Percentiles rank a stretch among this genome's conserved stretches.
Evolutionary conservation across 2,797 vertebrate species (phyloP).

Genomic region (Muscicapa striata): DNA sequence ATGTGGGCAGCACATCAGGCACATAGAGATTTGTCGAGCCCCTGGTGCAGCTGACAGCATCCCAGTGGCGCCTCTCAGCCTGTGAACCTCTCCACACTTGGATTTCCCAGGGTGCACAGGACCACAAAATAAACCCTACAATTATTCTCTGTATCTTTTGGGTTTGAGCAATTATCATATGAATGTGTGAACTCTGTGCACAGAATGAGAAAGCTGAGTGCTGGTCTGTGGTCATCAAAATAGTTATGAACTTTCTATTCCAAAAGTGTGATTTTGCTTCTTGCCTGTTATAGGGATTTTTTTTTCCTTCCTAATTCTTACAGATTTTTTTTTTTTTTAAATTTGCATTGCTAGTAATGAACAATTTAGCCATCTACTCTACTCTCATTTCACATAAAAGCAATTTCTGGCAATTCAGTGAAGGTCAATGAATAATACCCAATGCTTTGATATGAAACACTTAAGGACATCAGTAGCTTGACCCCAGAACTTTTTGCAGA

Average conservation of each 20-base stretch:
- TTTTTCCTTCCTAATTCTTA: neutral
- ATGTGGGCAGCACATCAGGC: neutral
- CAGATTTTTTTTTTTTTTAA: neutral
- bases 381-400: slow-evolving; percentile 41
- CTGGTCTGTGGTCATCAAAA: slow-evolving; percentile 9
- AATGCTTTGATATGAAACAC: slow-evolving; percentile 39
- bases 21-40: neutral
- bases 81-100: slow-evolving; percentile 14
- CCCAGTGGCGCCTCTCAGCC: neutral
- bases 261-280: neutral
- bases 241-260: neutral
- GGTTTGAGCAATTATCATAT: slow-evolving; percentile 51
- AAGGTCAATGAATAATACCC: slow-evolving; percentile 39
- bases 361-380: slow-evolving; percentile 17
- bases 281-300: neutral
- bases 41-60: neutral
- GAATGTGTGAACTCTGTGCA: slow-evolving; percentile 29
- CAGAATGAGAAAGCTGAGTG: neutral
- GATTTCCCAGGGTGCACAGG: slow-evolving; percentile 32
- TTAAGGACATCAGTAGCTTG: slow-evolving; percentile 22
- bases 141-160: slow-evolving; percentile 46
- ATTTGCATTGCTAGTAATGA: neutral
- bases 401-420: slow-evolving; percentile 33
- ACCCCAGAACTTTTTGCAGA: slow-evolving; percentile 38
- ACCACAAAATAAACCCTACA: slow-evolving; percentile 34